Percentiles rank a stretch among this genome's conserved stretches.
Conservation (phyloP, 2,888 invertebrate species). For the Urechis unicinctus region DNA sequence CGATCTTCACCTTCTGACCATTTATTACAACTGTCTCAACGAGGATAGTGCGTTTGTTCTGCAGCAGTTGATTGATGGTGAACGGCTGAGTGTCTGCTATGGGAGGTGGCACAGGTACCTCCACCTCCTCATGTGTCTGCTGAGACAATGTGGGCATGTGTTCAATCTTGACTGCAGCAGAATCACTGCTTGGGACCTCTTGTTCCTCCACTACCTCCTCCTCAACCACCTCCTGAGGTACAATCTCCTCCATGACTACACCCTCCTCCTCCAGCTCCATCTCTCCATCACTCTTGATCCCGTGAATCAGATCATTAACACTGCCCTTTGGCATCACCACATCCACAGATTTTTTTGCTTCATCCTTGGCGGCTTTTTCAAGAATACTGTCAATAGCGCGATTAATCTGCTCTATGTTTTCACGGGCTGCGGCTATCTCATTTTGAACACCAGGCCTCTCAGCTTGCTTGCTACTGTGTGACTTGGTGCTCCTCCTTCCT, state of each 20-base stretch:
- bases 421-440: conserved; percentile 5
- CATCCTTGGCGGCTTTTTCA: background rate
- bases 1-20: background rate
- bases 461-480: background rate
- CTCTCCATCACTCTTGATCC: background rate
- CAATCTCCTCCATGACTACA: background rate
- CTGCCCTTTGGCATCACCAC: background rate
- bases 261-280: background rate
- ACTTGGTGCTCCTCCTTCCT: background rate
- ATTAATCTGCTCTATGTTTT: conserved; percentile 8
- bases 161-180: background rate
- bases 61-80: background rate
- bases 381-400: conserved; percentile 10
- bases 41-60: background rate
- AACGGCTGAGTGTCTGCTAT: background rate
- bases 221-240: background rate
- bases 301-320: background rate
- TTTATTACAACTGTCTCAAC: background rate
- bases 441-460: background rate
- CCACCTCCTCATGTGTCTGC: background rate
- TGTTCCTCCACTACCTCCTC: background rate
- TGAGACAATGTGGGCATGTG: too few species aligned
- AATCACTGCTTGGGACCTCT: background rate
- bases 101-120: background rate
- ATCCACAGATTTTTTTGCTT: background rate